These are phyloP conservation scores for Oscheius sp. DNA, from an alignment of 1,140 invertebrate species.

Conservation along the genomic window DNA sequence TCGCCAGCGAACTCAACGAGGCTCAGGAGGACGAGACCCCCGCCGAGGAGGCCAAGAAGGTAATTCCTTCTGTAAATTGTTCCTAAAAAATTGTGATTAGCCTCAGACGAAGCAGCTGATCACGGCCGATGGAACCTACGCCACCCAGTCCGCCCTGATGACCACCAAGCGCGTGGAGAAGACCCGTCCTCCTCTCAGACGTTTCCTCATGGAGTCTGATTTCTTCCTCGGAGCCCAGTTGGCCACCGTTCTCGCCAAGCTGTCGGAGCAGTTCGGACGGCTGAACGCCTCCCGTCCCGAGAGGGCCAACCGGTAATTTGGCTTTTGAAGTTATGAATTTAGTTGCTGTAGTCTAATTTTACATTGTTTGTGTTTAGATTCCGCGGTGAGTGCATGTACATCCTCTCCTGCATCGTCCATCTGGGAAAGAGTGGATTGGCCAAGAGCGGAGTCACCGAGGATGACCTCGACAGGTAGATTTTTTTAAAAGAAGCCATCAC, in stretches of 20 bases:
- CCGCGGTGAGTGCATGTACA: slow-evolving; percentile 79
- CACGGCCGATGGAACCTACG: slow-evolving; percentile 98
- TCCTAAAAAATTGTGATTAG: slow-evolving; percentile 64
- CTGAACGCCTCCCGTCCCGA: slow-evolving; percentile 15
- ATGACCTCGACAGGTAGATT: slow-evolving; percentile 74
- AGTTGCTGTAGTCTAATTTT: background rate
- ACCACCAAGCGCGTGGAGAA: slow-evolving; percentile 41
- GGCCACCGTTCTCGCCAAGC: slow-evolving; percentile 83
- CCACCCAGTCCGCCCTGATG: slow-evolving; percentile 80
- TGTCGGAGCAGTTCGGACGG: slow-evolving; percentile 61
- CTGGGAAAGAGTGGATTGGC: slow-evolving; percentile 73
- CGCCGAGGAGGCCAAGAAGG: slow-evolving; percentile 62
- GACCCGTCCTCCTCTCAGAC: slow-evolving; percentile 72
- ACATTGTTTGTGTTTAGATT: slow-evolving; percentile 62
- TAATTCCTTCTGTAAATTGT: background rate
- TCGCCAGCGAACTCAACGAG: slow-evolving; percentile 79
- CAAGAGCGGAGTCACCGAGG: slow-evolving; percentile 78
- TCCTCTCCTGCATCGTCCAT: slow-evolving; percentile 81
- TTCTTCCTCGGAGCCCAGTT: slow-evolving; percentile 91
- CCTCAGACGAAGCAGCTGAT: slow-evolving; percentile 64
- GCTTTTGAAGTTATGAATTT: background rate
- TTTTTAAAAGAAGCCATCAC: too few species aligned
- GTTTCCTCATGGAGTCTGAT: slow-evolving; percentile 88
- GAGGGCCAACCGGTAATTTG: background rate
- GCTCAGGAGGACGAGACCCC: slow-evolving; percentile 66